Conservation (phyloP, 2,113 vertebrate genomes). For the Nothoprocta perdicaria region DNA sequence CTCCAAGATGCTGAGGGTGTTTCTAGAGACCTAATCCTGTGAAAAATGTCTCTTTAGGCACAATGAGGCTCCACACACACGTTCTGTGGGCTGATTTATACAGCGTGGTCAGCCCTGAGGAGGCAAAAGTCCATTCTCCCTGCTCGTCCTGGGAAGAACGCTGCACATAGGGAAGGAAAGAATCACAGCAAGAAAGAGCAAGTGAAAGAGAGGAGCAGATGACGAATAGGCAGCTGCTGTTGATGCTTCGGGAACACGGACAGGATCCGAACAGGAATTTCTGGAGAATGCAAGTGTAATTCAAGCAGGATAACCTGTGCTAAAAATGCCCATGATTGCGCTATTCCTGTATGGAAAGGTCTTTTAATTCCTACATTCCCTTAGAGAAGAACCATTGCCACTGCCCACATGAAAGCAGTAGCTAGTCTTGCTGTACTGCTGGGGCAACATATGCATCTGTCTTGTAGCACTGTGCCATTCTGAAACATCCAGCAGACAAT, state of each 20-base stretch:
- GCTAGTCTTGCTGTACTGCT: not conserved
- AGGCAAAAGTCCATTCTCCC: not conserved
- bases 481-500: not conserved
- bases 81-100: not conserved
- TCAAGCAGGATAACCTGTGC: not conserved
- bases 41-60: not conserved
- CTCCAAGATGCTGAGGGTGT: not conserved
- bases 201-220: conserved; percentile 44
- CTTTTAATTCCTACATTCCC: not conserved
- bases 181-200: not conserved
- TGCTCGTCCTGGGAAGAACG: not conserved
- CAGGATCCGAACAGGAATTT: conserved; percentile 30
- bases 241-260: not conserved
- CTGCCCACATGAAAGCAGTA: not conserved
- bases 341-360: not conserved
- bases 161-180: not conserved
- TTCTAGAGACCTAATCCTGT: not conserved
- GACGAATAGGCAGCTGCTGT: conserved; percentile 26
- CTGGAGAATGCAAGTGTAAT: conserved; percentile 25
- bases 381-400: not conserved
- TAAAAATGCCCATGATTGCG: conserved; percentile 13
- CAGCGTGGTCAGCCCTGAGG: not conserved
- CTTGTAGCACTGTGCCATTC: not conserved
- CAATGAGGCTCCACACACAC: not conserved
- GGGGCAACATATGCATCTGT: not conserved